Base-by-base conservation (phyloP, 1,140 invertebrate species). In the Brachionus calyciflorus region DNA sequence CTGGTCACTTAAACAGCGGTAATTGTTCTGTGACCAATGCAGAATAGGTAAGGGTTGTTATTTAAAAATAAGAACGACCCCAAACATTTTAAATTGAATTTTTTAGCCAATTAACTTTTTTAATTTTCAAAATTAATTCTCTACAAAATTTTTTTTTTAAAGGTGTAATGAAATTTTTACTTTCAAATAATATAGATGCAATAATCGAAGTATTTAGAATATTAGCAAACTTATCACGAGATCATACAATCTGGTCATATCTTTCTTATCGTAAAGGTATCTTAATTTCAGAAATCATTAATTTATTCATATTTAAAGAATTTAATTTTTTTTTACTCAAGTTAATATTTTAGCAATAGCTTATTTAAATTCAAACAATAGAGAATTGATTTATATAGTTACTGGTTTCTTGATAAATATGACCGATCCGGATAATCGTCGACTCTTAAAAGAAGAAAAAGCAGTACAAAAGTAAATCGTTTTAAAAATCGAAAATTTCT, bases 401-500 rank as follows among this genome's bases (percentile, higher is more conserved):
- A 86, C 88, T 79, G 89, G 89, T 17, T 88, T 90, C n/a, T 86
- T 90, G 19, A 88, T 90, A 48, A 90, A 90, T 82, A 89, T 90
- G 88, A 86, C 88, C 19, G 89, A 90, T 79, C 87, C 86, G 78
- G 87, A 88, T 70, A 88, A 87, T 24, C 81, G 88, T 80, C 78
- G 79, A 21, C 79, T 87, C 26, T 86, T 89, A 44, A 87, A 87
- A 78, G 82, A 83, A 70, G 83, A 85, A 79, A 81, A 82, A 46
- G 85, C 85, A 5, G 81, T 86, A 57, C 79, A 81, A 53, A 85
- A 85, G 86, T 87, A 81, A 82, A 81, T 77, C 46, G 19, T 48
- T 21, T 24, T 3, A 46, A 14, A 19, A 30, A 40, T 44, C 60
- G 75, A n/a, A 48, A 12, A 40, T 30, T n/a, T 77, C 3, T 21